phyloP scores from a whole-genome alignment of 2,797 vertebrate species.

The Iguana delicatissima region DNA sequence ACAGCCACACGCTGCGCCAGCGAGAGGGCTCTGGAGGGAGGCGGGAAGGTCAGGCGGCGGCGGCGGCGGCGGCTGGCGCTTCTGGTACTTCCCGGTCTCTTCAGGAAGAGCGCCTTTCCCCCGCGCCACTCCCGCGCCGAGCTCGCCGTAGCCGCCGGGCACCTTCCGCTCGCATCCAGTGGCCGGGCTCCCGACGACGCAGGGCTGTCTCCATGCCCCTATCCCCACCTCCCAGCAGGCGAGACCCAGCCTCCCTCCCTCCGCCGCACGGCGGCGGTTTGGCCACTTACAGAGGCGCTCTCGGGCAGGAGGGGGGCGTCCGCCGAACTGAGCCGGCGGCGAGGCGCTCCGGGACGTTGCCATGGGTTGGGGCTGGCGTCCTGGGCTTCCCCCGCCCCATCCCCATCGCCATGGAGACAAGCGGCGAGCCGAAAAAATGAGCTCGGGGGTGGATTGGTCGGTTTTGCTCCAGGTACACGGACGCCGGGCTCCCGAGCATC shows the following conservation, averaged over 20 bases:
- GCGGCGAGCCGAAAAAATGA: background rate
- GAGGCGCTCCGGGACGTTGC: background rate
- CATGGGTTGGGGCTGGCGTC: too few species aligned
- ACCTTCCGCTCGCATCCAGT: background rate
- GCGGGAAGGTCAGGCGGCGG: background rate
- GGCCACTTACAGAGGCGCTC: background rate
- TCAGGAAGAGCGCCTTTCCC: background rate
- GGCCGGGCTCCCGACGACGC: background rate
- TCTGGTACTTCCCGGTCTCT: background rate
- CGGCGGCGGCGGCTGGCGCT: background rate
- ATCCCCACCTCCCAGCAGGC: constrained; percentile 63
- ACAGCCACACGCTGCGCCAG: background rate
- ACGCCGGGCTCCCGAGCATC: background rate
- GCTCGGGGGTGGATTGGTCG: background rate
- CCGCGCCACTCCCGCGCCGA: background rate
- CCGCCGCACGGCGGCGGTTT: background rate
- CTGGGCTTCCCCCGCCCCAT: too few species aligned
- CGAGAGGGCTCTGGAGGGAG: background rate
- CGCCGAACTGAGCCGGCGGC: background rate
- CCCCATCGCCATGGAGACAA: too few species aligned
- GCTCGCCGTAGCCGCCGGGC: background rate
- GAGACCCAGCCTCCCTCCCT: constrained; percentile 27
- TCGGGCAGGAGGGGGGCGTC: background rate
- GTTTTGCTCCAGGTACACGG: background rate
- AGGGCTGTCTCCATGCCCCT: background rate